Base-by-base conservation (phyloP, 2,888 invertebrate species). In the Caenorhabditis angaria region DNA sequence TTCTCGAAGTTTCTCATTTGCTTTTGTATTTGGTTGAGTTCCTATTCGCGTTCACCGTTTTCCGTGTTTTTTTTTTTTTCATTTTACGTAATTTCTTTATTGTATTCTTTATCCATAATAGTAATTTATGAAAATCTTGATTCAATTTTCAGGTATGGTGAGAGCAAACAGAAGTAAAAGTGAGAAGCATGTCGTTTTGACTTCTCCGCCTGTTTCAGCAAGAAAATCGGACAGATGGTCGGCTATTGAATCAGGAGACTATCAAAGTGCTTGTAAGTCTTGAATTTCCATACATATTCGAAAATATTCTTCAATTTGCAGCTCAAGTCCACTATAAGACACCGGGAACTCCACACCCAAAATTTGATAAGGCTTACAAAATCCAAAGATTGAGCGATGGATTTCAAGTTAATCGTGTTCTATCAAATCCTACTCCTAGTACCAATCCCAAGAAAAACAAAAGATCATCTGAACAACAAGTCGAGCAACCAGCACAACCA, bases 211-310 rank as follows among this genome's bases (percentile, higher is more conserved):
- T 41, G 41, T 14, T 41, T 18, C 41, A 6, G 18, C 54, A n/a
- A 62, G 67, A 48, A 22, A 29, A 14, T 47, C 18, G 20, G 78
- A 78, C 35, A 63, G 55, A 25, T 78, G 78, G 78, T 62, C 65
- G 28, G 51, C 18, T 10, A 76, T 78, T 28, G 78, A 78, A 29
- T 59, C 60, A 20, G 76, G 73, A 55, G 56, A 51, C 8, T 62
- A 63, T 18, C 53, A 66, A 27, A 65, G 66, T 60, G 70, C 66
- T 25, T 53, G 63, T 69, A 14, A 24, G 28, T 24, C 20, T 18
- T 29, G 4, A 56, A 22, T 64, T 25, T 53, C 3, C 5, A n/a
- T n/a, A n/a, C n/a, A n/a, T 1, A 27, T 24, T 18, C 12, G 4
- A 14, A 58, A 56, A 28, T 59, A 22, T 48, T 32, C 53, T 53